Conservation (phyloP, 2,888 invertebrate species). For the Ischnura elegans region DNA sequence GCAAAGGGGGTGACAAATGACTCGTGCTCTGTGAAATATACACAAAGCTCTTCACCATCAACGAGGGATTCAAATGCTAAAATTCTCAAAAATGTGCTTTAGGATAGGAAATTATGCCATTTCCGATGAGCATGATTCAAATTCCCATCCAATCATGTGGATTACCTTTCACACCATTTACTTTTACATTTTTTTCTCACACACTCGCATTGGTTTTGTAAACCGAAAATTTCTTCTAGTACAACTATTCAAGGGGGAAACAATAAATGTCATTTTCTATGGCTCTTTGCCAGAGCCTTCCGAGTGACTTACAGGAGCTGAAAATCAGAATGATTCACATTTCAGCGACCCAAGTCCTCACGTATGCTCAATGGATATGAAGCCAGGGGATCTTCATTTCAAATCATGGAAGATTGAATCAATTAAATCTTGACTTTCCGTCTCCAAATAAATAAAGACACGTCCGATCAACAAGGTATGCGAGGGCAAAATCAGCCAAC, state of each 20-base stretch:
- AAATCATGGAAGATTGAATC: background rate
- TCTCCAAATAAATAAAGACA: constrained; percentile 94
- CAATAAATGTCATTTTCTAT: background rate
- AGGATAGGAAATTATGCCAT: background rate
- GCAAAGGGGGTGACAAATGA: background rate
- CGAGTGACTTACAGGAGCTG: background rate
- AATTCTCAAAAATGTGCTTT: constrained; percentile 31
- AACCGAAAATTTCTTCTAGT: constrained; percentile 1
- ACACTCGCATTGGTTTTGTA: background rate
- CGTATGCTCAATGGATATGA: background rate
- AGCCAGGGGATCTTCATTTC: background rate
- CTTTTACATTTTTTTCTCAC: no score
- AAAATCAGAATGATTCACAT: background rate
- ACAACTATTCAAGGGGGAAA: background rate
- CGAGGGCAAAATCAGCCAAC: constrained; percentile 90
- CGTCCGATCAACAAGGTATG: constrained; percentile 90
- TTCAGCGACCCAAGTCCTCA: background rate
- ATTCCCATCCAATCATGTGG: constrained; percentile 5
- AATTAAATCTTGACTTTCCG: constrained; percentile 80
- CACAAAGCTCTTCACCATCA: background rate
- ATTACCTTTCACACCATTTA: background rate
- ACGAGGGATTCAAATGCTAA: background rate
- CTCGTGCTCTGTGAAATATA: background rate
- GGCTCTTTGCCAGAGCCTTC: background rate
- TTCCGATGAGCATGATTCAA: background rate